A percentile compares a stretch with the other conserved stretches of the same genome.
phyloP scores from a whole-genome alignment of 2,113 vertebrate genomes.

The Rostratula benghalensis region DNA sequence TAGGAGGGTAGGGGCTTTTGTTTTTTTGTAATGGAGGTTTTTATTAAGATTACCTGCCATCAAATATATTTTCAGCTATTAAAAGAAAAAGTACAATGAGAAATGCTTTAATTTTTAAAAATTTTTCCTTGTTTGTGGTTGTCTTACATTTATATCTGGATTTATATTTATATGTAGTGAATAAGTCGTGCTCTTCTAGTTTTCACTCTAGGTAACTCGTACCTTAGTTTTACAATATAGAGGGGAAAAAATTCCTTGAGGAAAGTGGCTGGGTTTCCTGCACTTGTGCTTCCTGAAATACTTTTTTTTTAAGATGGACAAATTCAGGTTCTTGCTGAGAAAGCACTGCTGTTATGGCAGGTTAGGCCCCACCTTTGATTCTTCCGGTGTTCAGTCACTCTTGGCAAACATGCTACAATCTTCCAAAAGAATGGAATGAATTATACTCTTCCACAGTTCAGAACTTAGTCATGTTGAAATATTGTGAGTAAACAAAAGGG shows the following conservation, averaged over 20 bases:
- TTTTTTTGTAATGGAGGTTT: neutral
- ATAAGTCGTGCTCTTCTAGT: neutral
- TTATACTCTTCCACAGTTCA: neutral
- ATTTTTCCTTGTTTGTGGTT: neutral
- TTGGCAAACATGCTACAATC: neutral
- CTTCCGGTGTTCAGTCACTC: neutral
- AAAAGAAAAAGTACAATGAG: too few relatives aligned
- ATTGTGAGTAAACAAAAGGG: neutral
- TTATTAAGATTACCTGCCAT: neutral
- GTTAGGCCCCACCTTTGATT: neutral
- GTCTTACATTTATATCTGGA: neutral
- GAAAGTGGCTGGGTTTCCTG: neutral
- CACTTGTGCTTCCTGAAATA: neutral
- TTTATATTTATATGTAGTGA: neutral
- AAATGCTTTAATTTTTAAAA: neutral
- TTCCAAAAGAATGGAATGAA: neutral
- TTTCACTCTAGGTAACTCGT: neutral
- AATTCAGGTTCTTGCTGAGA: neutral
- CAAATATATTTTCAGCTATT: neutral
- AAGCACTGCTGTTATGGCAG: neutral
- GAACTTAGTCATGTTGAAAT: neutral
- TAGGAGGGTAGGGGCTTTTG: neutral
- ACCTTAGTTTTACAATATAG: neutral
- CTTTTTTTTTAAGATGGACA: neutral
- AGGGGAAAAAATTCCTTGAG: neutral